Evolutionary conservation across 2,113 vertebrate genomes (phyloP), one percentile per base, ranked within the genome.

Genomic region (Anhinga anhinga): DNA sequence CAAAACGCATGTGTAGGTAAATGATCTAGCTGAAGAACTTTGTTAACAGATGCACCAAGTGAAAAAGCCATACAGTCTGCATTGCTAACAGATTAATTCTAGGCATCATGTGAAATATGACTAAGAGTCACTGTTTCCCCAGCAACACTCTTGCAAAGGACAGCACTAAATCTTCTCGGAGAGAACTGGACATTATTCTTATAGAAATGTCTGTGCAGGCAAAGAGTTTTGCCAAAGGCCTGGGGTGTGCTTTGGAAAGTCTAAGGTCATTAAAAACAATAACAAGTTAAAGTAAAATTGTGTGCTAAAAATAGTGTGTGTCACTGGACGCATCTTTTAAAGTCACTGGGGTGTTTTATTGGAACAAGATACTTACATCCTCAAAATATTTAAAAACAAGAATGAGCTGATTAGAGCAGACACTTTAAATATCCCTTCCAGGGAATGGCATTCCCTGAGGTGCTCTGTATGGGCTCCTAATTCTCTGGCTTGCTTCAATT

Each of bases 101-200:
- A 87, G 42, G 47, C 81, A 91, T 95, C 86, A 95, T 94, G 78
- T 95, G 93, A 96, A 97, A 94, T 73, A 93, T 91, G 95, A 97
- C 84, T 95, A 87, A 96, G 66, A 95, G 72, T 88, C 73, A 82
- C 89, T 50, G 82, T 95, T 96, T 95, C 91, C 94, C 78, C 91
- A 96, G 95, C 78, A 94, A 96, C 94, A 81, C 61, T 76, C 76
- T 76, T 61, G 30, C 47, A 90, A 94, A 94, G 87, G 87, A 90
- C 78, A 94, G 66, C 53, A 77, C 32, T 93, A 91, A 91, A 93
- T 93, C 62, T 88, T 94, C 59, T 30, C 11, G 67, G 30, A 78
- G 71, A 91, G 38, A 88, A 86, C 70, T 2, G 10, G 71, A 32
- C 45, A 45, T 78, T 52, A 81, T 32, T 80, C 77, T 80, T 73